phyloP scores from a whole-genome alignment of 1,140 invertebrate species.

The Popillia japonica region DNA sequence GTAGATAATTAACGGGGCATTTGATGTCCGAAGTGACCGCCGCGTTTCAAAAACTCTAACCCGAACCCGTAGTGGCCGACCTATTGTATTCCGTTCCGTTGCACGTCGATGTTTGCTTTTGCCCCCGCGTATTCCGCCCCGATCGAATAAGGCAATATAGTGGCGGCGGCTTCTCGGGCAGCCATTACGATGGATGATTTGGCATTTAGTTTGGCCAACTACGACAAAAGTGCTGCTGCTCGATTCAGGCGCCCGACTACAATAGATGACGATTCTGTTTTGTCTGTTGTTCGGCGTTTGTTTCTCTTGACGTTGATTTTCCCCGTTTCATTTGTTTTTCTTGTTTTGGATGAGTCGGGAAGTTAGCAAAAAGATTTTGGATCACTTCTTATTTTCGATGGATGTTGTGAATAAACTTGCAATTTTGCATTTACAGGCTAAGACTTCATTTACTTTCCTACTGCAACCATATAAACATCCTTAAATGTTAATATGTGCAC shows the following conservation, averaged over 20 bases:
- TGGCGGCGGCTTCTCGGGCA: constrained; percentile 6
- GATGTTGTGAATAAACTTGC: too few species aligned
- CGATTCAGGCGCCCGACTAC: background rate
- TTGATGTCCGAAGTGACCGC: constrained; percentile 29
- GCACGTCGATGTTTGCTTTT: constrained; percentile 33
- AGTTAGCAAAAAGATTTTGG: background rate
- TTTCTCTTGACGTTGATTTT: constrained; percentile 7
- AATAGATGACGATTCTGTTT: constrained; percentile 11
- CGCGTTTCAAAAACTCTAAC: constrained; percentile 29
- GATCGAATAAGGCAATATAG: background rate
- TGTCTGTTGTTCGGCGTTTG: background rate
- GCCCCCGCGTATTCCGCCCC: constrained; percentile 27
- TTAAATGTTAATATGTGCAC: too few species aligned
- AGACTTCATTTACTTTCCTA: too few species aligned
- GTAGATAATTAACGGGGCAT: constrained; percentile 37
- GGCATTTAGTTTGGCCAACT: constrained; percentile 44
- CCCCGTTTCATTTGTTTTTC: background rate
- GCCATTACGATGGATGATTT: constrained; percentile 52
- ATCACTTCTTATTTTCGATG: background rate
- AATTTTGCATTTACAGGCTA: too few species aligned
- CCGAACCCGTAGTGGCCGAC: background rate
- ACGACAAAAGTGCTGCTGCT: constrained; percentile 1
- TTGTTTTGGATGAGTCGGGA: background rate
- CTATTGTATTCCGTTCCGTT: constrained; percentile 16
- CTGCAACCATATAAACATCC: too few species aligned